Percentiles rank a stretch among this genome's conserved stretches.
Evolutionary conservation across 2,888 invertebrate genomes (phyloP).

Genomic region (Erannis defoliaria): DNA sequence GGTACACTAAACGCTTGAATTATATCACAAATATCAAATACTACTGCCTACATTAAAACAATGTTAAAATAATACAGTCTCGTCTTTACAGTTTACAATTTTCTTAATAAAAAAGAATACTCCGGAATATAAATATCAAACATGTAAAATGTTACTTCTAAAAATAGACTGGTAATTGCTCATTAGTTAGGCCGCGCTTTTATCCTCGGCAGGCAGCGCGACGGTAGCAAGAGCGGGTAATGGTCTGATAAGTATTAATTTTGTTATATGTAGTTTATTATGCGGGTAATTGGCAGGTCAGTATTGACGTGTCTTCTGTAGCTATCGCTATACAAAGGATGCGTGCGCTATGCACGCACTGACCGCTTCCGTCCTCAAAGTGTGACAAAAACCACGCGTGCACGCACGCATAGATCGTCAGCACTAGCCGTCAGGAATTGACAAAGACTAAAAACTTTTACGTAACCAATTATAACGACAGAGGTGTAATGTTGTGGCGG

Average conservation of each 20-base stretch:
- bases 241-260: neutral
- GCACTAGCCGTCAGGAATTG: too few relatives aligned
- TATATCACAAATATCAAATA: conserved; percentile 7
- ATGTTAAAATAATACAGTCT: conserved; percentile 4
- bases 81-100: conserved; percentile 4
- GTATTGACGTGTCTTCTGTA: too few relatives aligned
- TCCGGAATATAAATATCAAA: conserved; percentile 27
- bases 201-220: neutral
- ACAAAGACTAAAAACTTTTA: too few relatives aligned
- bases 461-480: too few relatives aligned
- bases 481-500: too few relatives aligned
- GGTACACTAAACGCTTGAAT: neutral
- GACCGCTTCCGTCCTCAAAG: too few relatives aligned
- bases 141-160: conserved; percentile 27
- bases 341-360: too few relatives aligned
- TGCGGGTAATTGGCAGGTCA: neutral
- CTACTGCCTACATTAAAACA: neutral
- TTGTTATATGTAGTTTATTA: neutral
- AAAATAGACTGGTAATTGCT: conserved; percentile 31
- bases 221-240: neutral
- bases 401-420: too few relatives aligned
- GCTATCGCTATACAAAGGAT: too few relatives aligned
- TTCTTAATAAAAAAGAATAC: conserved; percentile 22
- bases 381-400: too few relatives aligned
- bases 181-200: conserved; percentile 11